Conservation (phyloP, 2,797 vertebrate species). For the Scomberomorus guttatus region DNA sequence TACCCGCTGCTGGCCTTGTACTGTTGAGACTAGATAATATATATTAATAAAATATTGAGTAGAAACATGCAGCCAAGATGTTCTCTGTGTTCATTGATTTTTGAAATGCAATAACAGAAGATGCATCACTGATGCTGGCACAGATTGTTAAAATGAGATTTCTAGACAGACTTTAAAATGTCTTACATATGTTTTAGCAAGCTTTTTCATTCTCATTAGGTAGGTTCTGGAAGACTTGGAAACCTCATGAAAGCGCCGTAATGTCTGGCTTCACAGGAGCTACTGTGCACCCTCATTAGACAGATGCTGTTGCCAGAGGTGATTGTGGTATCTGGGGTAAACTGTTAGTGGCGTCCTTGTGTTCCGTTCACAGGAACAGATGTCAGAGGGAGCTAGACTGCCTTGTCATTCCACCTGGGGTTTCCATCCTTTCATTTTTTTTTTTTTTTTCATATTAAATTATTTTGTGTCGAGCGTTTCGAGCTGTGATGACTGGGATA, state of each 20-base stretch:
- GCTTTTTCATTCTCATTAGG: conserved; percentile 36
- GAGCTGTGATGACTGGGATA: conserved; percentile 4
- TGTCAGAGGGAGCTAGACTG: conserved; percentile 57
- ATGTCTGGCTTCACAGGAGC: conserved; percentile 69
- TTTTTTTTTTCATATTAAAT: conserved; percentile 23
- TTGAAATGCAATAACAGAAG: neutral
- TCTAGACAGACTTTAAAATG: neutral
- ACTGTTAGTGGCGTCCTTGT: conserved; percentile 61
- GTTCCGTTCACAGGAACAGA: conserved; percentile 69
- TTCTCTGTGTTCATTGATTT: neutral
- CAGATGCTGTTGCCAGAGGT: conserved; percentile 77
- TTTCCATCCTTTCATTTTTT: conserved; percentile 40
- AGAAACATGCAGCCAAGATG: neutral
- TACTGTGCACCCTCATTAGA: conserved; percentile 70
- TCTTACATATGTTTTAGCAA: neutral
- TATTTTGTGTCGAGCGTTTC: conserved; percentile 4
- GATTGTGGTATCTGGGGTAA: conserved; percentile 73
- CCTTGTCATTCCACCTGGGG: conserved; percentile 65
- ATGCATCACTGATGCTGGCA: neutral
- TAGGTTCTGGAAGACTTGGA: conserved; percentile 29
- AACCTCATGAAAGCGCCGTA: conserved; percentile 51
- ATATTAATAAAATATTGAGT: neutral
- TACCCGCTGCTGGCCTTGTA: neutral
- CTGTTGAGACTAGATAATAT: neutral
- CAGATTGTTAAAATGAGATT: neutral